These are phyloP conservation scores for Odontocerum albicorne DNA, from an alignment of 2,888 invertebrate genomes.

Conservation along the genomic window DNA sequence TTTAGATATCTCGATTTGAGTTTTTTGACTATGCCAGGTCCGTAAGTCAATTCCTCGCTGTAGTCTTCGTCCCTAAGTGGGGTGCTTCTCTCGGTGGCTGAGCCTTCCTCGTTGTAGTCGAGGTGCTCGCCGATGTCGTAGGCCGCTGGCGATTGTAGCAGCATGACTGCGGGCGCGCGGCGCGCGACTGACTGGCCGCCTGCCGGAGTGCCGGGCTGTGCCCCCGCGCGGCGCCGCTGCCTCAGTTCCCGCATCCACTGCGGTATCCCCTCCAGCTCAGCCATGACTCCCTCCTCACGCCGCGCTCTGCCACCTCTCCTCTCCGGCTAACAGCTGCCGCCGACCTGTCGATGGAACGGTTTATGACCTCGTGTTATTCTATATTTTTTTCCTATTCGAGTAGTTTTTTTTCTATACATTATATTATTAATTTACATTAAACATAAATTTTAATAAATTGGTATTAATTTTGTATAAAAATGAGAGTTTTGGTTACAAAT, in stretches of 20 bases:
- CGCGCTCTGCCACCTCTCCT: constrained; percentile 41
- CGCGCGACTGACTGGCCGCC: constrained; percentile 40
- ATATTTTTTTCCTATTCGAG: too few species aligned
- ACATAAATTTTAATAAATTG: too few species aligned
- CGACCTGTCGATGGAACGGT: constrained; percentile 12
- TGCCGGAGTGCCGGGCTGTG: constrained; percentile 21
- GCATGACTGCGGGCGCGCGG: constrained; percentile 42
- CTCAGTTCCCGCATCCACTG: constrained; percentile 86
- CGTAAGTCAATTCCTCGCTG: constrained; percentile 80
- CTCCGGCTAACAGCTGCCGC: not conserved
- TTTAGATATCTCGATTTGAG: constrained; percentile 85
- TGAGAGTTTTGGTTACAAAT: too few species aligned
- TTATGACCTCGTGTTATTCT: constrained; percentile 15
- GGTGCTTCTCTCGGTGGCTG: constrained; percentile 39
- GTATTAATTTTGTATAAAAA: too few species aligned
- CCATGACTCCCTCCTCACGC: constrained; percentile 39
- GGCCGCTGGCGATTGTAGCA: constrained; percentile 39
- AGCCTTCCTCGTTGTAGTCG: constrained; percentile 41
- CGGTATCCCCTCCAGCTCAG: constrained; percentile 54
- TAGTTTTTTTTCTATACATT: too few species aligned
- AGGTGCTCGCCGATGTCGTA: constrained; percentile 37
- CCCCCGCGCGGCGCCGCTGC: constrained; percentile 63
- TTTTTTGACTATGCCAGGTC: constrained; percentile 88
- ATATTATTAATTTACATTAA: too few species aligned
- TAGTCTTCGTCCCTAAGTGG: constrained; percentile 40